phyloP scores from a whole-genome alignment of 2,113 vertebrate species.

The Balaeniceps rex region DNA sequence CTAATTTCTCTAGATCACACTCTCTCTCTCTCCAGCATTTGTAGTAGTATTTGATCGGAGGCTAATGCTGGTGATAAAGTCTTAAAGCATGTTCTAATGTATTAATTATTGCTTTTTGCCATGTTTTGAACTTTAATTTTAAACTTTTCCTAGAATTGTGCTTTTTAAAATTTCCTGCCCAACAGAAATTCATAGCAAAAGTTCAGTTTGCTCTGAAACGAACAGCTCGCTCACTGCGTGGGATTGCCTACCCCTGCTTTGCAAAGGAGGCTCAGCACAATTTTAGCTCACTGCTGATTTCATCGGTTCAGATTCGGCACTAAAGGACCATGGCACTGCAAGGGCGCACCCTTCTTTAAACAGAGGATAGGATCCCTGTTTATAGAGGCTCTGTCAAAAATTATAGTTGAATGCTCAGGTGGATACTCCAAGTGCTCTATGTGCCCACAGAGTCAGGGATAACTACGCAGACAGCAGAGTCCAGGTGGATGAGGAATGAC shows the following conservation, averaged over 20 bases:
- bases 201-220: background rate
- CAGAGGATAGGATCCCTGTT: background rate
- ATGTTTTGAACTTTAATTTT: background rate
- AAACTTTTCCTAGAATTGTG: background rate
- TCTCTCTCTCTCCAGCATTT: background rate
- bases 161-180: background rate
- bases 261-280: background rate
- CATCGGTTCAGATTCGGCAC: background rate
- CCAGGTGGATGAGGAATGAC: background rate
- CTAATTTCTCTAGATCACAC: background rate
- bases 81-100: background rate
- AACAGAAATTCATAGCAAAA: background rate
- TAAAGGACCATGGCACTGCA: background rate
- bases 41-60: background rate
- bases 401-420: fast-evolving
- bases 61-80: background rate
- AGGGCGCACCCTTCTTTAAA: background rate
- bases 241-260: background rate
- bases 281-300: background rate
- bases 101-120: background rate
- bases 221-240: background rate
- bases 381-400: background rate
- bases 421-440: background rate
- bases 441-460: background rate
- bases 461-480: background rate